Conservation (phyloP, 2,113 vertebrate genomes). For the Bucco capensis region DNA sequence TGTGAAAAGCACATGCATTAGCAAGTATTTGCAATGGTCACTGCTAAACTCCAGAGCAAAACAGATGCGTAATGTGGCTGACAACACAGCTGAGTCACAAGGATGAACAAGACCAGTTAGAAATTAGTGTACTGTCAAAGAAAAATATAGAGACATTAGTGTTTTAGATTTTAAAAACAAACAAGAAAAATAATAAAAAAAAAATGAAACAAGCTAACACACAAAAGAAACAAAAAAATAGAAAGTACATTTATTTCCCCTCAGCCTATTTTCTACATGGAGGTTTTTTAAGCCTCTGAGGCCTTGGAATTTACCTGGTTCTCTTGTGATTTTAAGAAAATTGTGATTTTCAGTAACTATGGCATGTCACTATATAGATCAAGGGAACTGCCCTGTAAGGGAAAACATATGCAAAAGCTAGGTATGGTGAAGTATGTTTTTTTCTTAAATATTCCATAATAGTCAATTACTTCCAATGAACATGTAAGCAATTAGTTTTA, state of each 20-base stretch:
- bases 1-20: not conserved
- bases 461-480: not conserved
- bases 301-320: not conserved
- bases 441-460: not conserved
- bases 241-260: not conserved
- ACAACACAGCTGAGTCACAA: not conserved
- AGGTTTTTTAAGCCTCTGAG: not conserved
- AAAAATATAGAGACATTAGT: not conserved
- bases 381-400: not conserved
- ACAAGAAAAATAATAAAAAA: too few relatives aligned
- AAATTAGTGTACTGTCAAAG: not conserved
- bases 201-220: too few relatives aligned
- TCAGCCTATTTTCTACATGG: not conserved
- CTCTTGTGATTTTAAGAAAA: not conserved
- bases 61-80: not conserved
- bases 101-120: not conserved
- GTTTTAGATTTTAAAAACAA: not conserved
- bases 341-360: not conserved
- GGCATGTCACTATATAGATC: not conserved
- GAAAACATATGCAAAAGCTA: not conserved
- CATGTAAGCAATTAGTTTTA: not conserved
- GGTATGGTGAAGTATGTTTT: not conserved
- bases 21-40: not conserved
- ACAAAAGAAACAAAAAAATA: too few relatives aligned
- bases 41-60: not conserved